phyloP scores from a whole-genome alignment of 2,797 vertebrate genomes.

The Pantherophis alleghaniensis region DNA sequence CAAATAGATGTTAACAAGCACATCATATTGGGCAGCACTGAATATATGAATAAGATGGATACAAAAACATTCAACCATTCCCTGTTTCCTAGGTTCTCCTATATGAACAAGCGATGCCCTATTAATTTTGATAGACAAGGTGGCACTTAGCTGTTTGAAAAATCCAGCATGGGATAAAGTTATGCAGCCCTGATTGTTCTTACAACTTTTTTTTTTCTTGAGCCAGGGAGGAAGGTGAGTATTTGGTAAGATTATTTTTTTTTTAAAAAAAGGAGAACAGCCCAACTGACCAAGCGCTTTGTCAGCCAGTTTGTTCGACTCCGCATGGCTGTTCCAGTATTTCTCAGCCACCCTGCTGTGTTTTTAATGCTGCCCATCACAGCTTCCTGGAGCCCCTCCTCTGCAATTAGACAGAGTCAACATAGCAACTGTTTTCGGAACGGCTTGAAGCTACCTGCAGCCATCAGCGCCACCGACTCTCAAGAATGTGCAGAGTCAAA shows the following conservation, averaged over 20 bases:
- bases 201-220: conserved; percentile 65
- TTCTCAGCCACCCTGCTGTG: conserved; percentile 70
- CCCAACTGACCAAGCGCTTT: conserved; percentile 64
- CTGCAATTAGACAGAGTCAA: conserved; percentile 99
- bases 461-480: conserved; percentile 70
- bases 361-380: conserved; percentile 68
- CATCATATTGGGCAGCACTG: conserved; percentile 69
- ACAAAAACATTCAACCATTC: not conserved
- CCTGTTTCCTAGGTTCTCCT: conserved; percentile 51
- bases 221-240: conserved; percentile 62
- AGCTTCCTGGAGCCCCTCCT: conserved; percentile 83
- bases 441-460: conserved; percentile 81
- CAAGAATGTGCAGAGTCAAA: conserved; percentile 56
- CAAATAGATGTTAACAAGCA: conserved; percentile 73
- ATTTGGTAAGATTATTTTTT: conserved; percentile 69
- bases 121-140: conserved; percentile 81
- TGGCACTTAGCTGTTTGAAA: conserved; percentile 73
- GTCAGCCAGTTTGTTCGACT: conserved; percentile 72
- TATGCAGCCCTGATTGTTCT: conserved; percentile 72
- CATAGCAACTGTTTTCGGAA: conserved; percentile 77
- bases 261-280: not conserved
- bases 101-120: conserved; percentile 71
- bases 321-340: conserved; percentile 66
- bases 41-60: conserved; percentile 75
- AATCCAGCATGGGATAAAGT: conserved; percentile 74